A percentile compares a stretch with the other conserved stretches of the same genome.
Evolutionary conservation across 2,113 vertebrate species (phyloP).

Genomic region (Callipepla californica): DNA sequence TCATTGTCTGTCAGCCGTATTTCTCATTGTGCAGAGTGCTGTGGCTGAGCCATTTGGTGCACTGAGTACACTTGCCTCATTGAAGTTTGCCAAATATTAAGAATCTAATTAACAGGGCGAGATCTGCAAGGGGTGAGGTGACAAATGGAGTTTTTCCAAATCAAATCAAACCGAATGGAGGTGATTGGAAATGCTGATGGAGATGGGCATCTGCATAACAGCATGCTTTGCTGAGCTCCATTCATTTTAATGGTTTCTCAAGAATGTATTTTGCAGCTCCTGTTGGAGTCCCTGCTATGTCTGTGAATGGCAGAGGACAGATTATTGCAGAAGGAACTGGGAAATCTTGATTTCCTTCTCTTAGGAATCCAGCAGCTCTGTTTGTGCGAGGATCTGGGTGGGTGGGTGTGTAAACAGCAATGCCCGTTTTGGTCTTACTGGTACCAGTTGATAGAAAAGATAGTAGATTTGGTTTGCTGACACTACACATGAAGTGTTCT

Average conservation of each 20-base stretch:
- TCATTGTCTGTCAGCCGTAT: fast-evolving
- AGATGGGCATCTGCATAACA: background rate
- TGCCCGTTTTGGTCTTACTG: background rate
- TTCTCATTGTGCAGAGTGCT: fast-evolving
- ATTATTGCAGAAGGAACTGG: background rate
- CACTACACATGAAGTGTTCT: background rate
- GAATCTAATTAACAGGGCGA: background rate
- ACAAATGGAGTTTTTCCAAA: background rate
- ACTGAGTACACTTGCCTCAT: background rate
- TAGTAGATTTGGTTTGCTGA: background rate
- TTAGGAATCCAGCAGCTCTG: background rate
- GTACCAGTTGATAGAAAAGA: background rate
- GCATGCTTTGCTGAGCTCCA: background rate
- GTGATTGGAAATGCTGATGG: background rate
- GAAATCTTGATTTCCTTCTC: background rate
- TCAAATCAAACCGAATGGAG: background rate
- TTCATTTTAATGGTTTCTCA: background rate
- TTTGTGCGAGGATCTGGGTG: background rate
- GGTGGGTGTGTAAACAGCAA: background rate
- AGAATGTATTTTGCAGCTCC: background rate
- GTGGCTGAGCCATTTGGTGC: background rate
- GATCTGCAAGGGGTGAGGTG: background rate
- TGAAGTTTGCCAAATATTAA: background rate
- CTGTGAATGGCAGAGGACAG: background rate
- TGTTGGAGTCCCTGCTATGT: background rate